A percentile compares a stretch with the other conserved stretches of the same genome.
Evolutionary conservation across 2,113 vertebrate genomes (phyloP).

Genomic region (Fulmarus glacialis): DNA sequence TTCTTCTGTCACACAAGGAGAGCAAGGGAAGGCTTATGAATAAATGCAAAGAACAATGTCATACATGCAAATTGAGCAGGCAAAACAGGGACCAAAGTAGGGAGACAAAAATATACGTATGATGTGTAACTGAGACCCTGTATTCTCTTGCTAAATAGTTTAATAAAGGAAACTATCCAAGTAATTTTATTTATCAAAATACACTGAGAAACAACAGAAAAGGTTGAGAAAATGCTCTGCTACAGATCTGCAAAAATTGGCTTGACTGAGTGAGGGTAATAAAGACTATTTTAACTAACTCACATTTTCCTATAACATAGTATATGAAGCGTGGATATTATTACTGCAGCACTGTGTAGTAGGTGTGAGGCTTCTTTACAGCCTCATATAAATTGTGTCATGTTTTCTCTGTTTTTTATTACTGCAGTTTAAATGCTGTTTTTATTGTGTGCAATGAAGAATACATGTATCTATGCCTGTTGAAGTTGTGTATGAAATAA

Average conservation of each 20-base stretch:
- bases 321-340: slow-evolving; percentile 30
- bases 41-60: not conserved
- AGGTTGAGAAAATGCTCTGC: not conserved
- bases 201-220: not conserved
- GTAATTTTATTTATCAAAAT: not conserved
- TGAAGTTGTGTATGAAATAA: not conserved
- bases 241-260: not conserved
- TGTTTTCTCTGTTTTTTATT: slow-evolving; percentile 42
- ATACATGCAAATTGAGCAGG: not conserved
- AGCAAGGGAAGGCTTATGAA: not conserved
- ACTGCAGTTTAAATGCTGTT: slow-evolving; percentile 27
- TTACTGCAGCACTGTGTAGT: not conserved
- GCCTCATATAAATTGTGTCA: slow-evolving; percentile 42
- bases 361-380: slow-evolving; percentile 54
- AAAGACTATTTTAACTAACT: slow-evolving; percentile 48
- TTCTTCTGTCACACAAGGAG: not conserved
- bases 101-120: not conserved
- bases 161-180: not conserved
- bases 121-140: not conserved
- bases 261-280: not conserved
- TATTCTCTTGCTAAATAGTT: not conserved
- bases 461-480: slow-evolving; percentile 10
- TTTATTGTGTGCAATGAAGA: slow-evolving; percentile 33
- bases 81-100: not conserved
- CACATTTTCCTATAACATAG: slow-evolving; percentile 32